Percentiles rank a stretch among this genome's conserved stretches.
phyloP scores from a whole-genome alignment of 2,797 vertebrate genomes.

The Triplophysa bombifrons region DNA sequence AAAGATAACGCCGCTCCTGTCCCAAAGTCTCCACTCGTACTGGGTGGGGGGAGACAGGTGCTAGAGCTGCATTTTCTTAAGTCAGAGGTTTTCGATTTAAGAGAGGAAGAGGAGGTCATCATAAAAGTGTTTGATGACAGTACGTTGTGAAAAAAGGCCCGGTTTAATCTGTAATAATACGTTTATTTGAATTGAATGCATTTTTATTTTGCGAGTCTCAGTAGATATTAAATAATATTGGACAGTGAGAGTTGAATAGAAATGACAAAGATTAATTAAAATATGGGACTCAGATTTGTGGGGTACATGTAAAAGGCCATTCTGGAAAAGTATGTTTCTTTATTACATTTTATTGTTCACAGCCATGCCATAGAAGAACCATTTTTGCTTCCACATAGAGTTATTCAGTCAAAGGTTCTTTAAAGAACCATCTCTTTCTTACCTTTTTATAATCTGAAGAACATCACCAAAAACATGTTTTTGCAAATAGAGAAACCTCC shows the following conservation, averaged over 20 bases:
- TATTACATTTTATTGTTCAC: background rate
- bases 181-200: slow-evolving; percentile 41
- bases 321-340: background rate
- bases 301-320: background rate
- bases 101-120: slow-evolving; percentile 47
- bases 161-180: slow-evolving; percentile 53
- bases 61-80: slow-evolving; percentile 38
- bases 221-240: slow-evolving; percentile 35
- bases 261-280: slow-evolving; percentile 4
- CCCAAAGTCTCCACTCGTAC: slow-evolving; percentile 39
- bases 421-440: no score
- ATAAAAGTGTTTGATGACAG: slow-evolving; percentile 56
- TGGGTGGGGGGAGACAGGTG: slow-evolving; percentile 17
- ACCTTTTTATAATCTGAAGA: no score
- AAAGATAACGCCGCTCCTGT: slow-evolving; percentile 71
- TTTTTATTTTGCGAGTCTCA: slow-evolving; percentile 26
- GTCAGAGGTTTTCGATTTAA: slow-evolving; percentile 50
- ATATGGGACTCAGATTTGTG: background rate
- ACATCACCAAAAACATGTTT: no score
- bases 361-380: no score
- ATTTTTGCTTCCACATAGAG: no score
- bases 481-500: no score
- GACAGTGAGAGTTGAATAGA: background rate
- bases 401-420: no score
- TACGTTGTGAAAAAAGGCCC: slow-evolving; percentile 45